These are phyloP conservation scores for Zapus hudsonius DNA, from an alignment of 2,113 vertebrate species.

Conservation along the genomic window DNA sequence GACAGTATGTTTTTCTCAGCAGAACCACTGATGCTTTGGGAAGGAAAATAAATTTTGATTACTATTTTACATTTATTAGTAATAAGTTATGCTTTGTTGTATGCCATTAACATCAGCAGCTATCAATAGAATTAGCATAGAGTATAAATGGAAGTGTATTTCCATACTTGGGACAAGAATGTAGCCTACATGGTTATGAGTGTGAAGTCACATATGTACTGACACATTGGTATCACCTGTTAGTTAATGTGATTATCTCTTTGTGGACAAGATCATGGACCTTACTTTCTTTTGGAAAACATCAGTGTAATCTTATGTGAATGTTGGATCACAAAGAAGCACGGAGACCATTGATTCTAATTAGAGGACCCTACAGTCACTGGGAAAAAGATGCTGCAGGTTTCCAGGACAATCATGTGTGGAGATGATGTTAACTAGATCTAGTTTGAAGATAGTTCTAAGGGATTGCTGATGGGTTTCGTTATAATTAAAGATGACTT, in stretches of 20 bases:
- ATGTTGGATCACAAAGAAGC: not conserved
- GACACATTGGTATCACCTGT: not conserved
- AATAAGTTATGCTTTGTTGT: not conserved
- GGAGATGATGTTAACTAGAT: not conserved
- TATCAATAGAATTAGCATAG: not conserved
- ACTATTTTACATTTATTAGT: not conserved
- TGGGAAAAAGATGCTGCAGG: not conserved
- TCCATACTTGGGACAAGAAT: too few species aligned
- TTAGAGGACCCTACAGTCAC: not conserved
- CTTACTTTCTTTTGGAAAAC: not conserved
- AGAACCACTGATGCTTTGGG: not conserved
- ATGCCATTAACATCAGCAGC: not conserved
- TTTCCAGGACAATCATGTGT: not conserved
- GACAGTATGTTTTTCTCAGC: not conserved
- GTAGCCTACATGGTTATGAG: too few species aligned
- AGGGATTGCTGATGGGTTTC: not conserved
- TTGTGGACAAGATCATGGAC: not conserved
- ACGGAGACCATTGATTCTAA: not conserved
- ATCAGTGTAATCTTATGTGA: not conserved
- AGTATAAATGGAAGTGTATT: not conserved
- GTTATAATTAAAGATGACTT: not conserved
- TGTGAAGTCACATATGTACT: too few species aligned
- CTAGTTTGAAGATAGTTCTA: not conserved
- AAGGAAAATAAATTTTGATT: not conserved
- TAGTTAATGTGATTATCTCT: not conserved